A percentile compares a stretch with the other conserved stretches of the same genome.
Conservation (phyloP, 2,888 invertebrate species). For the Hesperia comma region DNA sequence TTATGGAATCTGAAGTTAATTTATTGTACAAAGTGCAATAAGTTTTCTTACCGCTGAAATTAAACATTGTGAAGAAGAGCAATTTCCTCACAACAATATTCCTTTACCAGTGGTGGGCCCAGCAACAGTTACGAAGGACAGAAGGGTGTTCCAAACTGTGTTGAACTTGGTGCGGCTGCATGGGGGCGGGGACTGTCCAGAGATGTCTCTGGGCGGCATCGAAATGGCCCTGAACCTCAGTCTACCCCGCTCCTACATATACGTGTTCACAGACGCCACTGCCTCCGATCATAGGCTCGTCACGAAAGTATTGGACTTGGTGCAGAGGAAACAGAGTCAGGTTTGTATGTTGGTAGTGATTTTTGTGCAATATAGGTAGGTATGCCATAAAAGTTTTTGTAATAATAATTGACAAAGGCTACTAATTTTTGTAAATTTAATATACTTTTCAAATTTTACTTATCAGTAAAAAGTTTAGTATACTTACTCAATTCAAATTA, state of each 20-base stretch:
- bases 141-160: constrained; percentile 83
- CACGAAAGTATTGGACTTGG: constrained; percentile 85
- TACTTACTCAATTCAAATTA: too few species aligned
- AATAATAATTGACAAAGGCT: too few species aligned
- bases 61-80: background rate
- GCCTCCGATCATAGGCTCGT: constrained; percentile 87
- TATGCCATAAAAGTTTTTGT: too few species aligned
- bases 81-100: constrained; percentile 3
- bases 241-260: constrained; percentile 87
- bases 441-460: too few species aligned
- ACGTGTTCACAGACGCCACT: constrained; percentile 90
- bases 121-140: constrained; percentile 85
- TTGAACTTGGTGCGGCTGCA: constrained; percentile 83
- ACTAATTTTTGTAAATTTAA: too few species aligned
- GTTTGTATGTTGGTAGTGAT: constrained; percentile 48
- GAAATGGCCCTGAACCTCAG: constrained; percentile 86
- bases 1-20: too few species aligned
- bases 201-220: constrained; percentile 88
- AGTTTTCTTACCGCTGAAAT: too few species aligned
- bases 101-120: constrained; percentile 84
- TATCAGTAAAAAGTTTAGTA: too few species aligned
- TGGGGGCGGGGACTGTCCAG: constrained; percentile 90
- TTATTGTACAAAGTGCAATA: too few species aligned
- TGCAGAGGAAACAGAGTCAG: constrained; percentile 89
- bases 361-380: too few species aligned